Percentiles rank a stretch among this genome's conserved stretches.
These are phyloP conservation scores for Stenodema calcarata DNA, from an alignment of 2,888 invertebrate genomes.

Conservation along the genomic window DNA sequence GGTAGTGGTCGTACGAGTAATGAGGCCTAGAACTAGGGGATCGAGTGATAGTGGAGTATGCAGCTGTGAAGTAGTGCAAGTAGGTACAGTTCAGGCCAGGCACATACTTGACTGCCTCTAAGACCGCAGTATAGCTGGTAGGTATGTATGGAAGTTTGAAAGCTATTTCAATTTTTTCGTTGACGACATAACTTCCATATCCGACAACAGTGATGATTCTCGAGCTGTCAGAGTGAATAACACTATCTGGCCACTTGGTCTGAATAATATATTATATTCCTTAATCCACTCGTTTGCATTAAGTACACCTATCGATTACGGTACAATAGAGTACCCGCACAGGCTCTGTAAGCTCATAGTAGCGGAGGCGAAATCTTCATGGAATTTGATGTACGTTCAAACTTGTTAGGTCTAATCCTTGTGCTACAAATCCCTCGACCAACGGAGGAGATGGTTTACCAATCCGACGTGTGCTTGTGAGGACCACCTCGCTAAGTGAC, in stretches of 20 bases:
- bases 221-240: neutral
- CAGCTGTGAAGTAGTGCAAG: too few species aligned
- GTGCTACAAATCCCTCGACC: neutral
- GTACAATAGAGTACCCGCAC: neutral
- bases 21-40: too few species aligned
- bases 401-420: neutral
- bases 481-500: neutral
- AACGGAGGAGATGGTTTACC: neutral
- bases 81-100: neutral
- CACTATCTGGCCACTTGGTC: neutral
- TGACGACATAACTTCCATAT: neutral
- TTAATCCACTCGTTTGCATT: neutral
- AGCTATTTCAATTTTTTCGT: neutral
- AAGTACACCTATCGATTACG: neutral
- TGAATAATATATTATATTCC: neutral
- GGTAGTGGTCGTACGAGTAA: too few species aligned
- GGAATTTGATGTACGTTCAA: neutral
- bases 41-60: too few species aligned
- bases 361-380: neutral
- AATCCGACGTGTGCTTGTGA: neutral
- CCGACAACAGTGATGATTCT: neutral
- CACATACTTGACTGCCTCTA: too few species aligned
- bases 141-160: neutral
- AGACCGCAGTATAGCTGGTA: neutral
- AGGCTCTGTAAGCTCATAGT: neutral